Evolutionary conservation across 2,888 invertebrate genomes (phyloP).

Genomic region (Monopis laevigella): DNA sequence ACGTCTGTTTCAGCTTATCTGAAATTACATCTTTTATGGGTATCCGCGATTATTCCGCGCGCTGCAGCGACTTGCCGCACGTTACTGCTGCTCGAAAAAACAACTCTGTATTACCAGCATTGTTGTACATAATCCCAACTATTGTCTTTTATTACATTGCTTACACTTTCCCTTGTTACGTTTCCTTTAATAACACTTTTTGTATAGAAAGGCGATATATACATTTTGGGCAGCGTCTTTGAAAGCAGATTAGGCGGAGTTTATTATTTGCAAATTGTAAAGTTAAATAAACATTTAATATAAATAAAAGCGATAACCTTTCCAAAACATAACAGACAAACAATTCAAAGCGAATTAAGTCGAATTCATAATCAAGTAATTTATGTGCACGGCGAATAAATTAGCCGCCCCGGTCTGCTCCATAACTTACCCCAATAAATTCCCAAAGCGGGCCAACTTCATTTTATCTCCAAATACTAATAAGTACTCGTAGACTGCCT

Average conservation of each 20-base stretch:
- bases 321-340: constrained; percentile 49
- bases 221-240: too few species aligned
- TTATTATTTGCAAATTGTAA: too few species aligned
- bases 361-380: constrained; percentile 68
- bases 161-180: constrained; percentile 42
- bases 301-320: too few species aligned
- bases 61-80: constrained; percentile 63
- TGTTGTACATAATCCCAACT: constrained; percentile 61
- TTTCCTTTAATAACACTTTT: constrained; percentile 15
- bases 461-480: constrained; percentile 67
- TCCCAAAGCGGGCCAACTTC: constrained; percentile 65
- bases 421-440: constrained; percentile 68
- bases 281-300: too few species aligned
- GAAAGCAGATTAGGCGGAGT: too few species aligned
- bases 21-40: constrained; percentile 69
- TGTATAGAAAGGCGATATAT: too few species aligned
- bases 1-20: constrained; percentile 65
- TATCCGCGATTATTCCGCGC: constrained; percentile 67
- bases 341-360: constrained; percentile 60
- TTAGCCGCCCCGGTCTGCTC: constrained; percentile 61
- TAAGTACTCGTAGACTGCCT: constrained; percentile 52
- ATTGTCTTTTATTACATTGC: constrained; percentile 57
- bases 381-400: constrained; percentile 69
- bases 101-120: constrained; percentile 55
- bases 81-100: constrained; percentile 58